A percentile compares a stretch with the other conserved stretches of the same genome.
Evolutionary conservation across 1,140 invertebrate genomes (phyloP).

Genomic region (Eupeodes corollae): DNA sequence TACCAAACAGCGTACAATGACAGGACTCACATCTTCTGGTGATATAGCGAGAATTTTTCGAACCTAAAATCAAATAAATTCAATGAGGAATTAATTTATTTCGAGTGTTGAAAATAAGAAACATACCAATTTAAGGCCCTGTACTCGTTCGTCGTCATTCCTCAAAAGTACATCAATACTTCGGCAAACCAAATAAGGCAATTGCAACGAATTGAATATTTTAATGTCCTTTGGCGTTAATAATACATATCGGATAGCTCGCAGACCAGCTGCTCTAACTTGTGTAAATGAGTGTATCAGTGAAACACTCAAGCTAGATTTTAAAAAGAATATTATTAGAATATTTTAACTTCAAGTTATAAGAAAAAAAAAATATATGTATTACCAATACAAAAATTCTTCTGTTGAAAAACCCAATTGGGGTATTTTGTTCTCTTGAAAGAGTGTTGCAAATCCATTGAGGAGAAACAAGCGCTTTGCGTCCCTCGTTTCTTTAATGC

Average conservation of each 20-base stretch:
- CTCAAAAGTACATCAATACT: constrained; percentile 71
- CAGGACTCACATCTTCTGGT: constrained; percentile 37
- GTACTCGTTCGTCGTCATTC: constrained; percentile 81
- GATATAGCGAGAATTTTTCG: constrained; percentile 33
- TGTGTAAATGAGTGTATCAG: constrained; percentile 77
- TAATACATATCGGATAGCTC: constrained; percentile 74
- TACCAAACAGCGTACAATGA: constrained; percentile 60
- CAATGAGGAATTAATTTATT: background rate
- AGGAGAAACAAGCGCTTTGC: constrained; percentile 31
- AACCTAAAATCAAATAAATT: constrained; percentile 9
- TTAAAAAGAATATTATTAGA: constrained; percentile 2
- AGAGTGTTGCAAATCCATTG: constrained; percentile 30
- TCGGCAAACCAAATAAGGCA: constrained; percentile 65
- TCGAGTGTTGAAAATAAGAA: background rate
- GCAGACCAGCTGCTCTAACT: constrained; percentile 74
- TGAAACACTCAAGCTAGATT: constrained; percentile 71
- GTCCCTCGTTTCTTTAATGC: constrained; percentile 26
- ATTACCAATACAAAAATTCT: constrained; percentile 73
- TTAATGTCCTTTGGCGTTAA: constrained; percentile 64
- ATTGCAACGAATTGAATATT: constrained; percentile 63
- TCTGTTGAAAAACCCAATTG: constrained; percentile 58
- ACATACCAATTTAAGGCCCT: constrained; percentile 73
- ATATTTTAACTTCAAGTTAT: background rate
- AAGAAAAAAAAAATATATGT: background rate
- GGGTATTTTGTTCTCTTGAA: constrained; percentile 8